Conservation (phyloP, 35 echinoderm and acorn worm genomes). For the Nesometra sesokonis region DNA sequence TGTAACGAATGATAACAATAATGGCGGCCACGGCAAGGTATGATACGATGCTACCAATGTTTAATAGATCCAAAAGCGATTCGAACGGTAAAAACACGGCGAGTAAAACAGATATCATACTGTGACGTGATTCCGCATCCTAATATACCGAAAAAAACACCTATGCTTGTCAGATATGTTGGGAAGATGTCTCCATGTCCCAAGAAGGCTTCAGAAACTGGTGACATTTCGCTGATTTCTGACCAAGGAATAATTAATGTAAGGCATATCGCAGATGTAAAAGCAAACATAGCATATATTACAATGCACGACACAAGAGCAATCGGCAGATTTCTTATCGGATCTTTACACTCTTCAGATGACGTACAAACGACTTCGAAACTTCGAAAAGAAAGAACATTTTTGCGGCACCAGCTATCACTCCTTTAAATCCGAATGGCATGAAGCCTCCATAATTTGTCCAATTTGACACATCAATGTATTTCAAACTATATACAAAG, state of each 20-base stretch:
- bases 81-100: constrained; percentile 20
- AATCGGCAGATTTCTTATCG: constrained; percentile 16
- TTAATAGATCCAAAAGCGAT: constrained; percentile 24
- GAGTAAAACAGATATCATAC: constrained; percentile 4
- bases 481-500: constrained; percentile 25
- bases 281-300: neutral
- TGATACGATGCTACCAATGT: constrained; percentile 24
- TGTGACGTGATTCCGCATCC: neutral
- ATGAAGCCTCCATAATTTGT: constrained; percentile 38
- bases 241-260: constrained; percentile 38
- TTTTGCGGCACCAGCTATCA: constrained; percentile 37
- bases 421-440: constrained; percentile 40
- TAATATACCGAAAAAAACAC: constrained; percentile 35
- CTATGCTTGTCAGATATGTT: constrained; percentile 14
- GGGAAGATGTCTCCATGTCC: constrained; percentile 19
- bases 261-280: neutral
- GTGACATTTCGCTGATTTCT: constrained; percentile 4
- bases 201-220: constrained; percentile 25
- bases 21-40: constrained; percentile 16
- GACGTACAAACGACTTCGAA: constrained; percentile 37
- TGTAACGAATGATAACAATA: constrained; percentile 21
- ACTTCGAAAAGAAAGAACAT: constrained; percentile 20
- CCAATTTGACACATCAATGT: constrained; percentile 33
- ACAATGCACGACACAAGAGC: constrained; percentile 21
- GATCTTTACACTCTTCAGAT: constrained; percentile 27